These are phyloP conservation scores for Macrobrachium rosenbergii DNA, from an alignment of 1,140 invertebrate genomes.

Conservation along the genomic window DNA sequence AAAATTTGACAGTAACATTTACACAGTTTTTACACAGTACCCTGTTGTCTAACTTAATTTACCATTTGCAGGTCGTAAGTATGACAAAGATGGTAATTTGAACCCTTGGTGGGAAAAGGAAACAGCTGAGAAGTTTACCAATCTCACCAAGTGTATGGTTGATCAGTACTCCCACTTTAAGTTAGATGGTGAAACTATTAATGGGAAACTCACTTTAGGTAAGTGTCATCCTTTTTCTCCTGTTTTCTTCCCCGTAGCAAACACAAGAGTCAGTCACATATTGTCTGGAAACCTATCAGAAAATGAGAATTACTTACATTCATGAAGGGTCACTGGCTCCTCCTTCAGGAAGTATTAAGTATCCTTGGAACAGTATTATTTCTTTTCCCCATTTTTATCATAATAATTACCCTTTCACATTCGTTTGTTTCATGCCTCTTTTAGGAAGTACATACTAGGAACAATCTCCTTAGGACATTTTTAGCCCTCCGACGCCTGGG, in stretches of 20 bases:
- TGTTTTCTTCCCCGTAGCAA: neutral
- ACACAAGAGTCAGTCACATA: neutral
- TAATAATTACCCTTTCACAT: too few species aligned
- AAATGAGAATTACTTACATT: too few species aligned
- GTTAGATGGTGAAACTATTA: conserved; percentile 78
- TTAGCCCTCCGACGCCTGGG: too few species aligned
- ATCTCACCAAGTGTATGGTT: conserved; percentile 90
- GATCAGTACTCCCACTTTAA: conserved; percentile 88
- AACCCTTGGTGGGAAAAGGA: conserved; percentile 98
- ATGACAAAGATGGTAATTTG: conserved; percentile 94
- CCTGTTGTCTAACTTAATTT: neutral
- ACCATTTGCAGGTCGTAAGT: conserved; percentile 79
- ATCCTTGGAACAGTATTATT: too few species aligned
- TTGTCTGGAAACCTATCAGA: conserved; percentile 14
- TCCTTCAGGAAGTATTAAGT: too few species aligned
- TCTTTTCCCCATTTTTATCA: too few species aligned
- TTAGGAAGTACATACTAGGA: too few species aligned
- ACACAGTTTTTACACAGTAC: too few species aligned
- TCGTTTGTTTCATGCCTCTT: too few species aligned
- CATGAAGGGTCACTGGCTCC: too few species aligned
- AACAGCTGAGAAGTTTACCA: conserved; percentile 91
- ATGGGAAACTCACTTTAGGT: conserved; percentile 84
- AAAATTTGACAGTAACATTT: too few species aligned
- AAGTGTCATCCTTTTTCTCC: conserved; percentile 68
- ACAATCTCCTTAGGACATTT: too few species aligned